A percentile compares a stretch with the other conserved stretches of the same genome.
Conservation (phyloP, 2,797 vertebrate species). For the Coendou prehensilis region DNA sequence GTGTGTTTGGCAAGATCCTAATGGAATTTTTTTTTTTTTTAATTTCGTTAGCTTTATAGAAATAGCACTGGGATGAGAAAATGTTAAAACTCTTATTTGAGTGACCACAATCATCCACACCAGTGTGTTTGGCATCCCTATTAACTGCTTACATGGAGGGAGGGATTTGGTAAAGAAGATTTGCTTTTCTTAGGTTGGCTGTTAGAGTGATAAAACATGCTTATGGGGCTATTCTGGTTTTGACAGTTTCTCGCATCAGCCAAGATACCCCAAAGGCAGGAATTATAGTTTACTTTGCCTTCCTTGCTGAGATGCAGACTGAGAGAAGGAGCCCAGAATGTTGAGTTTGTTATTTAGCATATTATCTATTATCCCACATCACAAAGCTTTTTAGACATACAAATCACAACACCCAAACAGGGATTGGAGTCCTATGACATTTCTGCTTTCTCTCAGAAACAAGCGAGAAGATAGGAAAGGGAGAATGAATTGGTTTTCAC, state of each 20-base stretch:
- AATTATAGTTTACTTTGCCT: conserved; percentile 28
- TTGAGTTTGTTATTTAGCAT: conserved; percentile 22
- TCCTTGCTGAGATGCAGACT: conserved; percentile 16
- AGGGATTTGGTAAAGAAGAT: conserved; percentile 60
- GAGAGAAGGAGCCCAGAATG: background rate
- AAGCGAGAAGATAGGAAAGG: conserved; percentile 24
- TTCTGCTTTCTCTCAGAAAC: conserved; percentile 14
- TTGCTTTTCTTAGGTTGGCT: conserved; percentile 71
- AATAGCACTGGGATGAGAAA: conserved; percentile 48
- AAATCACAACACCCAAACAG: background rate
- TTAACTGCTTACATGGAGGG: conserved; percentile 40
- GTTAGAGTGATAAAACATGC: conserved; percentile 71
- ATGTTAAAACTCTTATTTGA: conserved; percentile 50
- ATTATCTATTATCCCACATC: background rate
- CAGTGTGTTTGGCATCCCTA: conserved; percentile 17
- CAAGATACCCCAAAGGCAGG: conserved; percentile 56
- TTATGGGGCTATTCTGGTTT: conserved; percentile 40
- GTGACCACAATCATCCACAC: conserved; percentile 45
- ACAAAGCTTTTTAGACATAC: background rate
- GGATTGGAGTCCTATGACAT: background rate
- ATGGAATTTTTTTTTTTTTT: background rate
- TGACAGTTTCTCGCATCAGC: conserved; percentile 28
- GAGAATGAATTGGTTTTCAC: conserved; percentile 61
- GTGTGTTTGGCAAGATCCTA: conserved; percentile 63
- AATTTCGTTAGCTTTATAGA: conserved; percentile 66